A percentile compares a stretch with the other conserved stretches of the same genome.
phyloP scores from a whole-genome alignment of 1,140 invertebrate genomes.

The Rhopalosiphum padi region DNA sequence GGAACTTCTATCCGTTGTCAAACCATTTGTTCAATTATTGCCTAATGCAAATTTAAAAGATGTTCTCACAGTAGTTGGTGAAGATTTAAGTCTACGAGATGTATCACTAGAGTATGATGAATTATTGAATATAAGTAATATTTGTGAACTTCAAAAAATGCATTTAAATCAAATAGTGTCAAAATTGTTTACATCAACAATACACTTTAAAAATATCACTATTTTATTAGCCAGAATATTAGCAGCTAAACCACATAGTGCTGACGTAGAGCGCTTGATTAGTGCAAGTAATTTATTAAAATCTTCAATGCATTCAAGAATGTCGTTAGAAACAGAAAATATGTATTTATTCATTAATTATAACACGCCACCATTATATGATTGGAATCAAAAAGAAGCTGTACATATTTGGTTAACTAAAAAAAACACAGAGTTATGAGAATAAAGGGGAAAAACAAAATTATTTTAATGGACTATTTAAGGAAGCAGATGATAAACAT shows the following conservation, averaged over 20 bases:
- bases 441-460: not conserved
- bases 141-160: not conserved
- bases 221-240: slow-evolving; percentile 4
- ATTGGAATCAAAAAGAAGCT: slow-evolving; percentile 10
- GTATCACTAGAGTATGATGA: not conserved
- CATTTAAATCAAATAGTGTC: slow-evolving; percentile 22
- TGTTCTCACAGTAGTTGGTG: not conserved
- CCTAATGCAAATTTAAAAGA: slow-evolving; percentile 6
- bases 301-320: not conserved
- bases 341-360: slow-evolving; percentile 22
- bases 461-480: slow-evolving; percentile 15
- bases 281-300: slow-evolving; percentile 43
- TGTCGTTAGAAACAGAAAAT: slow-evolving; percentile 39
- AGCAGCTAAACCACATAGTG: slow-evolving; percentile 26
- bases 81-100: not conserved
- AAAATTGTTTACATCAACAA: not conserved
- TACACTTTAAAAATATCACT: slow-evolving; percentile 20
- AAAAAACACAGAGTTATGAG: not conserved
- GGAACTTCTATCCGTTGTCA: not conserved
- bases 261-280: slow-evolving; percentile 17
- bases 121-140: not conserved
- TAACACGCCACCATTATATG: slow-evolving; percentile 24
- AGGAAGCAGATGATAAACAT: not conserved
- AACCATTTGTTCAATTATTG: not conserved
- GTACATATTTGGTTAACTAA: not conserved